Evolutionary conservation across 2,113 vertebrate species (phyloP), one percentile per base, ranked within the genome.

Genomic region (Rhinopomastus cyanomelas): DNA sequence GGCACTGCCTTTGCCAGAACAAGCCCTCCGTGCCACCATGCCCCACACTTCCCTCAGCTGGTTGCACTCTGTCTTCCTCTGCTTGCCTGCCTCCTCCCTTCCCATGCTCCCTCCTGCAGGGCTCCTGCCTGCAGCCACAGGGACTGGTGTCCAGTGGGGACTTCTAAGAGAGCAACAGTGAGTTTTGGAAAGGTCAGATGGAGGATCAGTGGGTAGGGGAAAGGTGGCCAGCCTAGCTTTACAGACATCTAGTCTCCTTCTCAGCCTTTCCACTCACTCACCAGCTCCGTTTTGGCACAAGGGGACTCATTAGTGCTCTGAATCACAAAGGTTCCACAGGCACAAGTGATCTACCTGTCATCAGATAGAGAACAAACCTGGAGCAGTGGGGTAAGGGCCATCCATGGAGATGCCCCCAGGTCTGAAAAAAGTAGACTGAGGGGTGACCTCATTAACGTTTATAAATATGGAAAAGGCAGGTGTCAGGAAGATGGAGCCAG

Each of bases 201-300:
- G n/a, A 77, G 57, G 16, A 78, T n/a, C 42, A 76, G 61, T 32
- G 57, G 80, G 53, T 19, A 57, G 59, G 79, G 29, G 25, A 92
- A 77, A 65, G 0, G 8, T 3, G 4, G 42, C 49, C 46, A 64
- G 1, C 20, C 27, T 8, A 48, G 29, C 16, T 39, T 4, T 14
- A 67, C 27, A 34, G 61, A 57, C 57, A 52, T 49, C 32, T 25
- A 25, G 46, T 21, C 22, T 80, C 1, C 2, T 53, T 57, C 52
- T 71, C 87, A 77, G 75, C 56, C 85, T 90, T 86, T 89, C 60
- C 67, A 55, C 64, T 82, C 48, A 51, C 67, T 75, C 57, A 71
- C 30, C 65, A 68, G 39, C 57, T 89, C 71, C 29, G 52, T 32
- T 44, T 32, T 56, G 49, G 78, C 59, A 65, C 12, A 57, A 69